Base-by-base conservation (phyloP, 1,140 invertebrate species). In the Brachystomella parvula region DNA sequence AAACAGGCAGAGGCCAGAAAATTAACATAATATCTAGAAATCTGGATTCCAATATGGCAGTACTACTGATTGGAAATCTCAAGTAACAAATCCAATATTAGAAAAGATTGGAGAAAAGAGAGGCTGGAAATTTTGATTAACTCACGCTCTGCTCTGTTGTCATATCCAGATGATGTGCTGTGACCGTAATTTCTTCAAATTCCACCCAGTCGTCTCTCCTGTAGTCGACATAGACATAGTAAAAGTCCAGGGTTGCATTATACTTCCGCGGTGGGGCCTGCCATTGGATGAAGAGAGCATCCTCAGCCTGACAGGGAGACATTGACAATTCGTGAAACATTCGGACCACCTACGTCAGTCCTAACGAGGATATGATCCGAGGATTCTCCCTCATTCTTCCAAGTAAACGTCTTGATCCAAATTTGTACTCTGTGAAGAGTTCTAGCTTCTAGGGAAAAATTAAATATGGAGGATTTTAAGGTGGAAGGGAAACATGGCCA, bases 371-470 rank as follows among this genome's bases (percentile, higher is more conserved):
- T 82, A 1, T 83, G 79, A 69, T 87, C 84, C 9, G 89, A 92
- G 29, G 83, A 79, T 71, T 87, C 84, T 44, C 88, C 87, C 76
- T 89, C 87, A 77, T 87, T 81, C 75, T 85, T 85, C 74, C 79
- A 81, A 9, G 87, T 88, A 73, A 83, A 85, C 19, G 90, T 90
- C 75, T 89, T 88, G 12, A 93, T 86, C 84, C 86, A 92, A 95
- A 86, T 77, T 87, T 88, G 77, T 94, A 94, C 53, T 89, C 83
- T 2, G 88, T 90, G 75, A 85, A 86, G 26, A 91, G 86, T 75
- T 85, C 89, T 91, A n/a, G n/a, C n/a, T n/a, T n/a, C n/a, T n/a
- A n/a, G n/a, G n/a, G n/a, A n/a, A n/a, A n/a, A n/a, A n/a, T n/a
- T n/a, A n/a, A n/a, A n/a, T n/a, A n/a, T n/a, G n/a, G n/a, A n/a